Evolutionary conservation across 2,113 vertebrate species (phyloP).

Genomic region (Chascanopsetta lugubris): DNA sequence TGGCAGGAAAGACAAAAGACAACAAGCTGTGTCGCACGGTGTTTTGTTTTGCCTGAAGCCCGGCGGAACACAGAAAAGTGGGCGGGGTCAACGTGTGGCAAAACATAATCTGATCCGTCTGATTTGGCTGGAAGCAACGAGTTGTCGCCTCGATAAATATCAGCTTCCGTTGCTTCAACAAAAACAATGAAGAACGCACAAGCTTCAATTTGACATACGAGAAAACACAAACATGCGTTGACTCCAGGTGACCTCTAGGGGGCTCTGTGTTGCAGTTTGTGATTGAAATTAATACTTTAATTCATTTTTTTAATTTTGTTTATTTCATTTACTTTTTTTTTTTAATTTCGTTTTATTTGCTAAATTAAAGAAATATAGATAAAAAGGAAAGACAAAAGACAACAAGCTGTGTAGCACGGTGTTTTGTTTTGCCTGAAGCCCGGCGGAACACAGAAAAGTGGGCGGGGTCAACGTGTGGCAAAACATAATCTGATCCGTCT

Average conservation of each 20-base stretch:
- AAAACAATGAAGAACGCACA: constrained; percentile 15
- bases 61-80: constrained; percentile 17
- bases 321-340: no score
- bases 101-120: constrained; percentile 43
- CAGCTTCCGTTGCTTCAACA: neutral
- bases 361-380: no score
- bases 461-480: constrained; percentile 37
- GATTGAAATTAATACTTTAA: constrained; percentile 58
- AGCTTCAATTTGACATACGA: constrained; percentile 5
- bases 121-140: constrained; percentile 21
- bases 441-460: constrained; percentile 17
- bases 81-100: constrained; percentile 37
- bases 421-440: constrained; percentile 38
- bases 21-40: constrained; percentile 27
- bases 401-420: constrained; percentile 27
- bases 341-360: no score
- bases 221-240: constrained; percentile 15
- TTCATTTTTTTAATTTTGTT: no score
- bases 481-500: constrained; percentile 43
- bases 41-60: constrained; percentile 38
- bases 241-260: constrained; percentile 56
- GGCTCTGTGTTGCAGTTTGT: constrained; percentile 34
- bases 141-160: constrained; percentile 38
- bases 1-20: constrained; percentile 56
- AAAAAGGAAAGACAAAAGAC: no score